phyloP scores from a whole-genome alignment of 1,140 invertebrate species.

The Papilio polyxenes region DNA sequence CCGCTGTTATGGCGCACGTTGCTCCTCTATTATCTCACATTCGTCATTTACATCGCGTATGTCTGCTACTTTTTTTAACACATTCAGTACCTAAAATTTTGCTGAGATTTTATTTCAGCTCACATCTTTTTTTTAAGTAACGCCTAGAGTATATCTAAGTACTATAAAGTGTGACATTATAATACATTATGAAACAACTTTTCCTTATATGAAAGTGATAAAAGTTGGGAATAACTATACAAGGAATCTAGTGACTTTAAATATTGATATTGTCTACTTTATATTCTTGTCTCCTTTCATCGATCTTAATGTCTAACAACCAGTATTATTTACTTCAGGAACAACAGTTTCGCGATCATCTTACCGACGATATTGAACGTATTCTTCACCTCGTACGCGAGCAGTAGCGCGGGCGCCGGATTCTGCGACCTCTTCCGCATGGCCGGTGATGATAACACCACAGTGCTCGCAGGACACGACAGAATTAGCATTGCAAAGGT shows the following conservation, averaged over 20 bases:
- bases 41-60: conserved; percentile 69
- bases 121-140: background rate
- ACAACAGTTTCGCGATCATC: conserved; percentile 72
- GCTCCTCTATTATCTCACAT: conserved; percentile 67
- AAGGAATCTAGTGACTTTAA: too few relatives aligned
- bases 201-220: too few relatives aligned
- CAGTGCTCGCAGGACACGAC: conserved; percentile 18
- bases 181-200: too few relatives aligned
- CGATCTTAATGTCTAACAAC: background rate
- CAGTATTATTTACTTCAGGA: conserved; percentile 48
- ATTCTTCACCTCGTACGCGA: conserved; percentile 69
- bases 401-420: conserved; percentile 47
- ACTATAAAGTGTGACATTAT: too few relatives aligned
- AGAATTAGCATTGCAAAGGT: background rate
- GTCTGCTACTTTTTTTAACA: conserved; percentile 34
- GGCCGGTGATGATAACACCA: conserved; percentile 43
- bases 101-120: background rate
- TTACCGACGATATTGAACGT: conserved; percentile 72
- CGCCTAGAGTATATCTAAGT: too few relatives aligned
- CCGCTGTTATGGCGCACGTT: conserved; percentile 61
- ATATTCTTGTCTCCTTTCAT: background rate
- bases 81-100: background rate
- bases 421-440: conserved; percentile 62
- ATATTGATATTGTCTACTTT: background rate
- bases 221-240: too few relatives aligned